Conservation (phyloP, 1,140 invertebrate genomes). For the Delia radicum region DNA sequence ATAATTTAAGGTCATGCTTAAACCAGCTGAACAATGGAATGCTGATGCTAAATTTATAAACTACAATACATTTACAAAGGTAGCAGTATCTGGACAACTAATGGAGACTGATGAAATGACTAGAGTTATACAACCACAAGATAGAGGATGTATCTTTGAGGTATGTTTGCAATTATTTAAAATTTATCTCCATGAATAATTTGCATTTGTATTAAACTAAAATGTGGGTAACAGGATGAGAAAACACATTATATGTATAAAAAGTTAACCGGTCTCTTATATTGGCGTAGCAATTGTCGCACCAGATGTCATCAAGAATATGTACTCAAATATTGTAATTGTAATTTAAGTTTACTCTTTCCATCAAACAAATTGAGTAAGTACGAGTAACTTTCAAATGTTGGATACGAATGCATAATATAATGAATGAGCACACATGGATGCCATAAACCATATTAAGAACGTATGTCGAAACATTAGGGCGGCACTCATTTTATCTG, state of each 20-base stretch:
- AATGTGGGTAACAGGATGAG: constrained; percentile 34
- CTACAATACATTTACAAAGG: constrained; percentile 32
- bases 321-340: constrained; percentile 38
- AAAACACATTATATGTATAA: constrained; percentile 34
- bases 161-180: constrained; percentile 11
- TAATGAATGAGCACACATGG: no score
- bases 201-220: background rate
- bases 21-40: constrained; percentile 44
- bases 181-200: no score
- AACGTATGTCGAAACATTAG: no score
- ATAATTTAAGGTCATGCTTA: constrained; percentile 37
- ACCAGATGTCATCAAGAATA: constrained; percentile 46
- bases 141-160: constrained; percentile 38
- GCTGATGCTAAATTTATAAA: constrained; percentile 32
- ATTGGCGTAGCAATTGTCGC: constrained; percentile 47
- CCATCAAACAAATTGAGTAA: constrained; percentile 35
- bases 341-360: constrained; percentile 42
- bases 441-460: no score
- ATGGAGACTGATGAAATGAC: constrained; percentile 34
- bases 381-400: background rate
- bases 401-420: no score
- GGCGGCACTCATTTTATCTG: no score
- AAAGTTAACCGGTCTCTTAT: constrained; percentile 40
- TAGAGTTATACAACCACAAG: constrained; percentile 26
- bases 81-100: constrained; percentile 35